Conservation (phyloP, 1,140 invertebrate genomes). For the Musca vetustissima region DNA sequence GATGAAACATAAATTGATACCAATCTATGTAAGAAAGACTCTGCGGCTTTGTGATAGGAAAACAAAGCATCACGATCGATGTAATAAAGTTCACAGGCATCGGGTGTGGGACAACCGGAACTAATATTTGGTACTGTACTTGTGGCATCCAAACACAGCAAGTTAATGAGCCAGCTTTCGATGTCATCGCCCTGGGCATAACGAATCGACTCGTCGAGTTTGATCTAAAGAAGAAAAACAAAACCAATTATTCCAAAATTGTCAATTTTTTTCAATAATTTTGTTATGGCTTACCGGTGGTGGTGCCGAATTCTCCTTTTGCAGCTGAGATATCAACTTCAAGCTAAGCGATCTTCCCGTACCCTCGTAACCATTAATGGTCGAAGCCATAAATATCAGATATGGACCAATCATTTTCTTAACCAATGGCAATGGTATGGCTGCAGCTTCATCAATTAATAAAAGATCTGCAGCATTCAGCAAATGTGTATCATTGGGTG, state of each 20-base stretch:
- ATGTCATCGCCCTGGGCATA: slow-evolving; percentile 87
- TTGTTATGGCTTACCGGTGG: slow-evolving; percentile 59
- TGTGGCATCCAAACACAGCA: slow-evolving; percentile 89
- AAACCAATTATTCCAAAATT: slow-evolving; percentile 16
- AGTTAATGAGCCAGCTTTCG: slow-evolving; percentile 88
- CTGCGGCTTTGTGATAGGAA: slow-evolving; percentile 95
- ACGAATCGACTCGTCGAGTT: slow-evolving; percentile 92
- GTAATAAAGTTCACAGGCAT: slow-evolving; percentile 87
- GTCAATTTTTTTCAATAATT: not conserved
- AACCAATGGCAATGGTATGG: slow-evolving; percentile 93
- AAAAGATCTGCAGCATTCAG: slow-evolving; percentile 92
- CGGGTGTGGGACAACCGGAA: slow-evolving; percentile 83
- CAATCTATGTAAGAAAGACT: slow-evolving; percentile 89
- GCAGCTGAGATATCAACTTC: slow-evolving; percentile 91
- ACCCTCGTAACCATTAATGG: slow-evolving; percentile 98
- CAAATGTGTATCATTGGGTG: slow-evolving; percentile 86
- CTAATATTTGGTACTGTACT: slow-evolving; percentile 63
- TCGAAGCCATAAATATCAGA: slow-evolving; percentile 94
- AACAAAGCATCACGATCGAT: slow-evolving; percentile 95
- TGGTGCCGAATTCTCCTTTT: slow-evolving; percentile 61
- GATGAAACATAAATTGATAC: slow-evolving; percentile 95
- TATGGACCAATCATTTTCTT: slow-evolving; percentile 90
- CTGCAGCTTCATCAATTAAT: slow-evolving; percentile 98
- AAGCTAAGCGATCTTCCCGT: slow-evolving; percentile 94
- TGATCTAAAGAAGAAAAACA: slow-evolving; percentile 59